Percentiles rank a stretch among this genome's conserved stretches.
phyloP scores from a whole-genome alignment of 1,140 invertebrate genomes.

The Brachionus rotundiformis region DNA sequence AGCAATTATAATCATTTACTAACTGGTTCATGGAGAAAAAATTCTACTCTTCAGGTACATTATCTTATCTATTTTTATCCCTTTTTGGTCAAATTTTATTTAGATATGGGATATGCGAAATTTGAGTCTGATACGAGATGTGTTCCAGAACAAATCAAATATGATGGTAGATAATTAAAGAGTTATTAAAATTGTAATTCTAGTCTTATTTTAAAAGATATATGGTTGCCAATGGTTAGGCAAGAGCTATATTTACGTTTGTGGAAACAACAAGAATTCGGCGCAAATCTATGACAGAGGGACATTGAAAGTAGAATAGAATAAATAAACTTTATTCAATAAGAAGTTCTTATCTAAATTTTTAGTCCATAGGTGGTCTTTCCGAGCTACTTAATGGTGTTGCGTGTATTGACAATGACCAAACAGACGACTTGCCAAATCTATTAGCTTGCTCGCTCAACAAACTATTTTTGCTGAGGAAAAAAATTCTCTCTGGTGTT shows the following conservation, averaged over 20 bases:
- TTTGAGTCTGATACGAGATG: slow-evolving; percentile 38
- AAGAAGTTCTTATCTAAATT: not conserved
- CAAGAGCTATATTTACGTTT: slow-evolving; percentile 10
- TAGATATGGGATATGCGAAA: slow-evolving; percentile 49
- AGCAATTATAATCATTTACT: slow-evolving; percentile 32
- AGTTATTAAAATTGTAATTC: too few relatives aligned
- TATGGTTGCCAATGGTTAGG: slow-evolving; percentile 47
- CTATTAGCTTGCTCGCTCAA: slow-evolving; percentile 32
- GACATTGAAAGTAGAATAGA: slow-evolving; percentile 10
- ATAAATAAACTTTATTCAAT: not conserved
- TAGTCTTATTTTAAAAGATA: slow-evolving; percentile 21
- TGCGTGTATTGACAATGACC: slow-evolving; percentile 31
- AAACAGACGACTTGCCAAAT: not conserved
- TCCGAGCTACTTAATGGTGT: not conserved
- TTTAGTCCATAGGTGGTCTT: slow-evolving; percentile 12
- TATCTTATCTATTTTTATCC: not conserved
- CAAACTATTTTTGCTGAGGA: not conserved
- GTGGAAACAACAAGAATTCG: slow-evolving; percentile 37
- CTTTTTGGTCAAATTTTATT: not conserved
- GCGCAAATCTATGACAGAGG: slow-evolving; percentile 36
- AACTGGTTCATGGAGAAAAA: slow-evolving; percentile 49
- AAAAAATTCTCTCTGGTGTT: not conserved
- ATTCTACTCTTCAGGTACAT: slow-evolving; percentile 43
- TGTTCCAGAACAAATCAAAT: slow-evolving; percentile 26
- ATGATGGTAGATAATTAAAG: slow-evolving; percentile 16